Conservation (phyloP, 2,797 vertebrate genomes). For the Sphaeramia orbicularis region DNA sequence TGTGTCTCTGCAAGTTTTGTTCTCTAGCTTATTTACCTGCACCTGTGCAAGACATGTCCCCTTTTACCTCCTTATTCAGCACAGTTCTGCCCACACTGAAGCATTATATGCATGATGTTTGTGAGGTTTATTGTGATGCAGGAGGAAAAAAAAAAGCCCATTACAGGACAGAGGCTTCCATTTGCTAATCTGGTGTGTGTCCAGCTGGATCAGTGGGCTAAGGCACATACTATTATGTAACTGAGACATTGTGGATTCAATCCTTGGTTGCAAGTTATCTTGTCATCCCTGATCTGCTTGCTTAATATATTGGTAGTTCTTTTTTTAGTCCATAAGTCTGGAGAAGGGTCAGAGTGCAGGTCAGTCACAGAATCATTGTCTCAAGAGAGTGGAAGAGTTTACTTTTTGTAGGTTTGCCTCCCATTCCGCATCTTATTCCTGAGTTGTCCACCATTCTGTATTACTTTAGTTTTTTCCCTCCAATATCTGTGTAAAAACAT, state of each 20-base stretch:
- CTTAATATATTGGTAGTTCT: slow-evolving; percentile 20
- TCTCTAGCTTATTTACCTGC: neutral
- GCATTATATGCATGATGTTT: neutral
- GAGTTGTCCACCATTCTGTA: no score
- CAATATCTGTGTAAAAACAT: neutral
- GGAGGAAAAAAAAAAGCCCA: slow-evolving; percentile 22
- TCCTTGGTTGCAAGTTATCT: slow-evolving; percentile 49
- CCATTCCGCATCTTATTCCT: neutral
- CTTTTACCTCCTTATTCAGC: neutral
- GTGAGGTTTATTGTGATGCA: slow-evolving; percentile 21
- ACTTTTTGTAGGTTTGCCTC: neutral
- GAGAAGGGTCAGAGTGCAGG: neutral
- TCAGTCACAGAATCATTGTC: slow-evolving; percentile 12
- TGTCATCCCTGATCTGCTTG: slow-evolving; percentile 32
- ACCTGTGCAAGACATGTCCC: neutral
- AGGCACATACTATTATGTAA: slow-evolving; percentile 68
- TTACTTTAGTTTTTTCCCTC: neutral
- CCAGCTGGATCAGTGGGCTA: slow-evolving; percentile 63
- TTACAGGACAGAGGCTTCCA: slow-evolving; percentile 34
- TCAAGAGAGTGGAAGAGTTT: neutral
- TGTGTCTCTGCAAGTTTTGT: neutral
- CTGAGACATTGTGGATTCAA: slow-evolving; percentile 47
- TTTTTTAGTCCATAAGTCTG: neutral
- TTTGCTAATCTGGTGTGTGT: slow-evolving; percentile 54
- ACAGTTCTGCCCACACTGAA: slow-evolving; percentile 3